Conservation (phyloP, 92 coral and sea anemone genomes). For the Phenganax stokvisi region DNA sequence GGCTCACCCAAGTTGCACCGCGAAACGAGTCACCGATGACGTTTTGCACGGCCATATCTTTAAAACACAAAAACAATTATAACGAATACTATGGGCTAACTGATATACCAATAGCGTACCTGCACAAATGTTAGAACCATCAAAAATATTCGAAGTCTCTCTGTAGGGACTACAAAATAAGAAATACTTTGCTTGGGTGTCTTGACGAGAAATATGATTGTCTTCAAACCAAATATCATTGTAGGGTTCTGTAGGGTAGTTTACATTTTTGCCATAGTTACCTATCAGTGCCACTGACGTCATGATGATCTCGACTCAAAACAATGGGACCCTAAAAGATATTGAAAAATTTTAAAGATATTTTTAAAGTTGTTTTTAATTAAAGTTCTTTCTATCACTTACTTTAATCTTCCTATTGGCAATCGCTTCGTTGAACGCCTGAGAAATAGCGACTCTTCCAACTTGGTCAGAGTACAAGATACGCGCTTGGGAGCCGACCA, state of each 20-base stretch:
- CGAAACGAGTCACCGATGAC: slow-evolving; percentile 91
- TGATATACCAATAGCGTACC: slow-evolving; percentile 45
- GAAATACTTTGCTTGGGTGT: not conserved
- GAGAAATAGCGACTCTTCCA: slow-evolving; percentile 76
- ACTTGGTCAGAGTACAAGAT: slow-evolving; percentile 85
- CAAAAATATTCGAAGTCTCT: slow-evolving; percentile 91
- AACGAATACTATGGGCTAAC: not conserved
- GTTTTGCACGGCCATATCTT: slow-evolving; percentile 98
- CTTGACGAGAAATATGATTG: not conserved
- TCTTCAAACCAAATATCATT: not conserved
- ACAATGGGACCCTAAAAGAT: slow-evolving; percentile 70
- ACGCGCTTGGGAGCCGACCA: slow-evolving; percentile 98
- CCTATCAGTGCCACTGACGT: slow-evolving; percentile 98
- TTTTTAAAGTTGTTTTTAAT: not conserved
- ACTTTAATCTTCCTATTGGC: slow-evolving; percentile 65
- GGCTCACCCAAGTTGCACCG: slow-evolving; percentile 96
- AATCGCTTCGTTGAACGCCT: slow-evolving; percentile 86
- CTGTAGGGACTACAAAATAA: slow-evolving; percentile 66
- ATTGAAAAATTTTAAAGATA: not conserved
- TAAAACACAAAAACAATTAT: not conserved
- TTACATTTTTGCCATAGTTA: slow-evolving; percentile 15
- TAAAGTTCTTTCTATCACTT: slow-evolving; percentile 26
- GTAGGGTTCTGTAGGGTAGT: no score
- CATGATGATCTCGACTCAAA: slow-evolving; percentile 92
- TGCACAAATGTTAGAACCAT: slow-evolving; percentile 93